These are phyloP conservation scores for Calliopsis andreniformis DNA, from an alignment of 1,140 invertebrate genomes.

Conservation along the genomic window DNA sequence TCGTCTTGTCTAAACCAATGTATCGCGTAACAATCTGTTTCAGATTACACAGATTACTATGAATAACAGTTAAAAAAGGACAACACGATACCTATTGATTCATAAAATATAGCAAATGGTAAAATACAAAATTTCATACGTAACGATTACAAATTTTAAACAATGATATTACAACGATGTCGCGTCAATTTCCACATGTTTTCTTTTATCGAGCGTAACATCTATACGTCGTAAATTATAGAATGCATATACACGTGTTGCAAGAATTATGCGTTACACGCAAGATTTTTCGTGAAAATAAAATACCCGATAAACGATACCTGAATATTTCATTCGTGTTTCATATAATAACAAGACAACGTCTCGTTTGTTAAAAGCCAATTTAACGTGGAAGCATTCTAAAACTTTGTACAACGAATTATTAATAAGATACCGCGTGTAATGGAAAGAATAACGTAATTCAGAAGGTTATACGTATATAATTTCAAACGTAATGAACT, in stretches of 20 bases:
- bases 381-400: slow-evolving; percentile 54
- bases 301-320: slow-evolving; percentile 20
- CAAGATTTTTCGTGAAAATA: slow-evolving; percentile 35
- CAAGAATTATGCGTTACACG: too few species aligned
- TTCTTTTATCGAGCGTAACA: too few species aligned
- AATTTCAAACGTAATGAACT: slow-evolving; percentile 24
- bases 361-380: slow-evolving; percentile 23
- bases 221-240: too few species aligned
- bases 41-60: too few species aligned
- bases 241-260: too few species aligned
- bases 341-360: slow-evolving; percentile 33
- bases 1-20: too few species aligned
- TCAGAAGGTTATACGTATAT: slow-evolving; percentile 6
- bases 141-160: slow-evolving; percentile 15
- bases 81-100: slow-evolving; percentile 24
- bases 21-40: too few species aligned
- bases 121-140: slow-evolving; percentile 11
- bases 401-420: slow-evolving; percentile 38
- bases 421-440: slow-evolving; percentile 35
- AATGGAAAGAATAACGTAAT: slow-evolving; percentile 30
- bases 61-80: background rate
- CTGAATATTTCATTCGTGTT: slow-evolving; percentile 15
- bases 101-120: slow-evolving; percentile 14
- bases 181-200: too few species aligned
- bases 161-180: slow-evolving; percentile 36